Percentiles rank a stretch among this genome's conserved stretches.
Conservation (phyloP, 92 coral and sea anemone species). For the Bergia sp. region DNA sequence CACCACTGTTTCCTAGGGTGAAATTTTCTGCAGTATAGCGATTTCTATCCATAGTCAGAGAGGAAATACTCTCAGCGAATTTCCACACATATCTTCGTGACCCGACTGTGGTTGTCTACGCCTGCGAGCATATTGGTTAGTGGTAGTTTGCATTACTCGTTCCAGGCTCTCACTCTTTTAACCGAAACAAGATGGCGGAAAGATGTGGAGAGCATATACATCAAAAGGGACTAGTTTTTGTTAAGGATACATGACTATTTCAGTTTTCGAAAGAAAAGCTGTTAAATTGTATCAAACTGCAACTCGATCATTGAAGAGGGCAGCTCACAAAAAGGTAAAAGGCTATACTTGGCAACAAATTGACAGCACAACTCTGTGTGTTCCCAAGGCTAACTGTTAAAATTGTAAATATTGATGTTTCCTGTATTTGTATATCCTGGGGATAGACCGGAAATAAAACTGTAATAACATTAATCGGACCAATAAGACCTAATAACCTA, state of each 20-base stretch:
- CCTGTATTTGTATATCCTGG: too few species aligned
- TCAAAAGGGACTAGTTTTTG: background rate
- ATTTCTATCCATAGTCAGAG: conserved; percentile 29
- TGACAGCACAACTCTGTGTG: too few species aligned
- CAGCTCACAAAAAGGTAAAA: conserved; percentile 1
- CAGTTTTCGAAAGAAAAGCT: background rate
- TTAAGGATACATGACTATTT: background rate
- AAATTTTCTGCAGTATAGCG: conserved; percentile 80
- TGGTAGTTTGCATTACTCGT: conserved; percentile 18
- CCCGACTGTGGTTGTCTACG: background rate
- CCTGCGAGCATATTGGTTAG: conserved; percentile 21
- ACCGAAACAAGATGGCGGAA: background rate
- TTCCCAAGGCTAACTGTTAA: too few species aligned
- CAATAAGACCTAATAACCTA: too few species aligned
- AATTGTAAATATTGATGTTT: too few species aligned
- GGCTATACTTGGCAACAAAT: too few species aligned
- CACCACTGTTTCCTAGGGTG: conserved; percentile 65
- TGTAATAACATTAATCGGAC: too few species aligned
- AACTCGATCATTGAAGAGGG: background rate
- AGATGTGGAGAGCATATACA: background rate
- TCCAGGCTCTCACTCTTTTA: background rate
- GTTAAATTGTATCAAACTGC: background rate
- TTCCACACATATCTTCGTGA: conserved; percentile 4
- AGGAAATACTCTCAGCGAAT: background rate
- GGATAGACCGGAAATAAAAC: too few species aligned